Evolutionary conservation across 2,888 invertebrate species (phyloP), one percentile per base, ranked within the genome.

Genomic region (Acrocera orbiculus): DNA sequence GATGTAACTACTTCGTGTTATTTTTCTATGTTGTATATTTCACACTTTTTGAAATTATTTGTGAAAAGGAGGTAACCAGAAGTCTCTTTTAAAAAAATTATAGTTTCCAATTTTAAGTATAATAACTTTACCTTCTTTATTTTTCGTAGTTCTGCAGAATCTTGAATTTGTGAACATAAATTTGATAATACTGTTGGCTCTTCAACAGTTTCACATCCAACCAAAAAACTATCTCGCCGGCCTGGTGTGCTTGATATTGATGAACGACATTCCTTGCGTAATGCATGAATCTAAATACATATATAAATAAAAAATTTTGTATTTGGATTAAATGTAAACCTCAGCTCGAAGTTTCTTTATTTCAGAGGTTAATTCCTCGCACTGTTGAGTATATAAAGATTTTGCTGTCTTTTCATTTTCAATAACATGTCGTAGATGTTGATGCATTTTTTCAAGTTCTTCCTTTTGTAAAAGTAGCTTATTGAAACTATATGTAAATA

Each of bases 331-430:
- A 15, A 20, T 24, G 41, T 53, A 50, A 58, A 89, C 87, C 76
- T 90, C 89, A 2, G 78, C 73, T 45, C 86, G 66, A 3, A 90
- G 67, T 54, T 87, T 86, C 60, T 86, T 86, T 41, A 89, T 83
- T 60, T 90, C 89, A 3, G 73, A 70, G 19, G 76, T 70, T n/a
- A 89, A 68, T 48, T 89, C 89, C 48, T 89, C 89, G 47, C 87
- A 87, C 56, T 89, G 86, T 54, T 85, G 83, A 1, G 83, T 82
- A 58, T 87, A 89, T 61, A 87, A 86, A 82, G 86, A 87, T 50
- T 89, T 83, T 1, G 87, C 85, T 2, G 87, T 87, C 49, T 86
- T 72, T 61, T 89, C 89, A 43, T 83, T 86, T 59, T 90, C 89
- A 34, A 89, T 79, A 39, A 90, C 83, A 57, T 81, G 77, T 39